Evolutionary conservation across 2,113 vertebrate genomes (phyloP), one percentile per base, ranked within the genome.

Genomic region (Pseudois nayaur): DNA sequence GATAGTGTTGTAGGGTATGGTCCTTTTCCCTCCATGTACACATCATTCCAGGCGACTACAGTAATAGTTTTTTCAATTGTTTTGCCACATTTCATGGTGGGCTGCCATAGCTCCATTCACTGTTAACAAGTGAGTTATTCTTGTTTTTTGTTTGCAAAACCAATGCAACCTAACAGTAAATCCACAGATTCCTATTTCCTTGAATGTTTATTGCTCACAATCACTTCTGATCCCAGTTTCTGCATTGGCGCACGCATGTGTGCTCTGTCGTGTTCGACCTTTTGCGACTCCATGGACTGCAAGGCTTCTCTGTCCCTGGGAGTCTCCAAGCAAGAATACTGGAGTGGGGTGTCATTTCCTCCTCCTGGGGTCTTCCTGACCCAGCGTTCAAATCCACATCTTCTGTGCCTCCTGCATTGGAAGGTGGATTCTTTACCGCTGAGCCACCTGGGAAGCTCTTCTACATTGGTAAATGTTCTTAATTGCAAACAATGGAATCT

Each of bases 221-320:
- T 55, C 19, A 48, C 43, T 86, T 94, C 54, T 67, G 29, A 64
- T 83, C 27, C 17, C 31, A 67, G 43, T 50, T 90, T 87, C 59
- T 95, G 23, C 23, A 31, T 78, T 89, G 88, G 40, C 33, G 59
- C n/a, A 71, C 11, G 67, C 0, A 0, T 40, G n/a, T 40, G n/a
- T 71, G 19, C n/a, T 71, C 67, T 12, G 19, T 36, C 2, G 0
- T 71, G n/a, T 5, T 40, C 2, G 0, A 23, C n/a, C 19, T 2
- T 71, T 71, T 71, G n/a, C 0, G 5, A 40, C n/a, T 23, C n/a
- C 19, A 36, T 21, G 64, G n/a, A 71, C 64, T 71, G 17, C 9
- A 71, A 71, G 19, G 67, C n/a, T 71, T 11, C 67, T 71, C 67
- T 71, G 67, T 71, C 19, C 67, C 19, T 71, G 67, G 5, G 19